phyloP scores from a whole-genome alignment of 1,140 invertebrate genomes.

The Procambarus virginalis region DNA sequence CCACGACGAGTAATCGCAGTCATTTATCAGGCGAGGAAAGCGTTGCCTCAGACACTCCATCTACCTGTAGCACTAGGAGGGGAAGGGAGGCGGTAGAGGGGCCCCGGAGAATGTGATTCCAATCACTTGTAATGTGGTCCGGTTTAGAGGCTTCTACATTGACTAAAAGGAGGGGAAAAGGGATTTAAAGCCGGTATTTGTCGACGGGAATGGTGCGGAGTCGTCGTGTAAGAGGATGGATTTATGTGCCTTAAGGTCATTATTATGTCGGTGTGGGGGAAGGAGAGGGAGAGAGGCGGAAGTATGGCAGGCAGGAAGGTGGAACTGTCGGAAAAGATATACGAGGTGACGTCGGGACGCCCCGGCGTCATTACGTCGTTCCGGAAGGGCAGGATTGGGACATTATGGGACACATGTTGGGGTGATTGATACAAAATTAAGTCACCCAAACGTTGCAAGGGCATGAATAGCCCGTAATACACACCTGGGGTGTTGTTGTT shows the following conservation, averaged over 20 bases:
- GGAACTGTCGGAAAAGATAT: neutral
- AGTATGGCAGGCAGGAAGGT: neutral
- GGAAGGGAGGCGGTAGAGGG: too few relatives aligned
- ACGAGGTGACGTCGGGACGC: constrained; percentile 24
- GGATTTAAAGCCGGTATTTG: constrained; percentile 8
- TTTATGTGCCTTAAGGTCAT: neutral
- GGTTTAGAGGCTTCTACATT: neutral
- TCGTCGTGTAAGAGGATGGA: neutral
- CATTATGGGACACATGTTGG: constrained; percentile 23
- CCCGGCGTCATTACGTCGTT: constrained; percentile 31
- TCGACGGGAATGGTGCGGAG: neutral
- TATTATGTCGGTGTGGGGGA: neutral
- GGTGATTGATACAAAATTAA: too few relatives aligned
- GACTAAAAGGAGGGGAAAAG: neutral
- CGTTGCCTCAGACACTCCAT: neutral
- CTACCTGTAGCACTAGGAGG: neutral
- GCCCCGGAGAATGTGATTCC: too few relatives aligned
- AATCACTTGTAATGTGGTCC: neutral
- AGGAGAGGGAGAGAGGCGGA: neutral
- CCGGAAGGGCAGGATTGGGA: constrained; percentile 28
- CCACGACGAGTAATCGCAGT: constrained; percentile 11
- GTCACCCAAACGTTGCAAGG: too few relatives aligned
- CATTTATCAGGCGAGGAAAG: constrained; percentile 6
- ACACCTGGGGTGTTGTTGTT: too few relatives aligned
- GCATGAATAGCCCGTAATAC: too few relatives aligned